Percentiles rank a stretch among this genome's conserved stretches.
Conservation (phyloP, 2,113 vertebrate genomes). For the Odocoileus hemionus region DNA sequence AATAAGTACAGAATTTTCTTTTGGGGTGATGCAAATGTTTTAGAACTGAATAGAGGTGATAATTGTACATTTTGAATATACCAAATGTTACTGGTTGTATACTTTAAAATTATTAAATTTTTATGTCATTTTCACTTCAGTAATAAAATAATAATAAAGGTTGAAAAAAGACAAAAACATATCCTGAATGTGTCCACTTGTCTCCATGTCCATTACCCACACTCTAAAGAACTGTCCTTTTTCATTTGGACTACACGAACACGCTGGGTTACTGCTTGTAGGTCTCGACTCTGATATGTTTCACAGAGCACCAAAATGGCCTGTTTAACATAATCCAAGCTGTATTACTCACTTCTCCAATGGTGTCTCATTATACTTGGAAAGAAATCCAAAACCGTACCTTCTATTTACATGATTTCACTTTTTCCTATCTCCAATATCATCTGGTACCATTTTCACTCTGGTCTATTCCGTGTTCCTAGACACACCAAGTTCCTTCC, state of each 20-base stretch:
- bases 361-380: not conserved
- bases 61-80: not conserved
- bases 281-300: not conserved
- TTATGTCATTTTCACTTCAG: not conserved
- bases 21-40: not conserved
- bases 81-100: not conserved
- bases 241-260: not conserved
- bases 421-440: not conserved
- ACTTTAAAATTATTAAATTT: not conserved
- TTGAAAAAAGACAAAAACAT: not conserved
- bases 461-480: not conserved
- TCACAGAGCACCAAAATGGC: not conserved
- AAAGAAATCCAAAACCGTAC: not conserved
- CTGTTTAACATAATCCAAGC: not conserved
- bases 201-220: not conserved
- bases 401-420: not conserved
- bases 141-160: not conserved
- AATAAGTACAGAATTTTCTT: not conserved
- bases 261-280: not conserved
- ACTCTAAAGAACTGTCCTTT: not conserved
- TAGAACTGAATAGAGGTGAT: not conserved
- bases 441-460: not conserved
- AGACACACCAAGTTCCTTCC: not conserved
- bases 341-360: not conserved
- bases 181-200: not conserved